Evolutionary conservation across 1,140 invertebrate genomes (phyloP).

Genomic region (Nymphalis io): DNA sequence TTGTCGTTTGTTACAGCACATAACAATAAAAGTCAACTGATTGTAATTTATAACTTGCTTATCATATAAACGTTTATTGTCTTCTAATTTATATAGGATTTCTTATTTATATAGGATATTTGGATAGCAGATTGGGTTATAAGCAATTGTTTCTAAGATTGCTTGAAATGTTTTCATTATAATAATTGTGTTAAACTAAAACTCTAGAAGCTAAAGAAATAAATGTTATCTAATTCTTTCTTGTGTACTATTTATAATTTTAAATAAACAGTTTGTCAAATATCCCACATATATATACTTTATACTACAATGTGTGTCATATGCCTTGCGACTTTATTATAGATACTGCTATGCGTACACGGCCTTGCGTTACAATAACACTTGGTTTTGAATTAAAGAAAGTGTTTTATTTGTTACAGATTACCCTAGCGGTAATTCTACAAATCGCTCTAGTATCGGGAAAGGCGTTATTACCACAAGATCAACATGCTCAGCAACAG

Average conservation of each 20-base stretch:
- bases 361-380: not conserved
- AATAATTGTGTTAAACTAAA: too few species aligned
- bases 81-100: too few species aligned
- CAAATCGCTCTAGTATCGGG: slow-evolving; percentile 70
- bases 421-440: slow-evolving; percentile 78
- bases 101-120: too few species aligned
- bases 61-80: too few species aligned
- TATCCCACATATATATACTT: not conserved
- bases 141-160: too few species aligned
- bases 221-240: too few species aligned
- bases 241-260: too few species aligned
- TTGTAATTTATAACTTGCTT: not conserved
- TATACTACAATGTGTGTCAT: not conserved
- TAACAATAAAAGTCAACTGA: slow-evolving; percentile 30
- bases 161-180: too few species aligned
- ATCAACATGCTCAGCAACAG: slow-evolving; percentile 65
- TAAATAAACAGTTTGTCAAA: too few species aligned
- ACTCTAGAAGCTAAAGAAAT: too few species aligned
- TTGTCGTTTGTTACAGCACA: slow-evolving; percentile 35
- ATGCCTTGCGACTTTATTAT: not conserved
- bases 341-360: not conserved
- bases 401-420: slow-evolving; percentile 68
- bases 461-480: slow-evolving; percentile 74
- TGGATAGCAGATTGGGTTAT: too few species aligned
- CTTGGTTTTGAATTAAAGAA: not conserved